Evolutionary conservation across 2,888 invertebrate species (phyloP).

Genomic region (Aphidius colemani): DNA sequence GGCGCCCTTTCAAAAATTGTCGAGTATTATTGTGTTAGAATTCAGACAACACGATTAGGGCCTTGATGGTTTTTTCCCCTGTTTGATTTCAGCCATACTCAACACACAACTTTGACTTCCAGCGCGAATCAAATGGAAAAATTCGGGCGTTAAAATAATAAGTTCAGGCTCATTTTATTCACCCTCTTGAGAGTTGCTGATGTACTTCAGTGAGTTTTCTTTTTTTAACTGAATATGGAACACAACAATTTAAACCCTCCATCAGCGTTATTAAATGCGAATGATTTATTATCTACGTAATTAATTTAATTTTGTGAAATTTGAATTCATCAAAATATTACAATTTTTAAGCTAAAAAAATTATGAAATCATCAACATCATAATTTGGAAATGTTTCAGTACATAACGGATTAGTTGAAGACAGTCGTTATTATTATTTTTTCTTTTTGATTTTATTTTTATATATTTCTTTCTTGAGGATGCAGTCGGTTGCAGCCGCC

Average conservation of each 20-base stretch:
- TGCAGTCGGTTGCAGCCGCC: neutral
- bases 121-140: constrained; percentile 28
- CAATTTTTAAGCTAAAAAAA: no score
- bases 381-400: no score
- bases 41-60: constrained; percentile 30
- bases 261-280: constrained; percentile 22
- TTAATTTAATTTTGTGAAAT: constrained; percentile 1
- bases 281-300: constrained; percentile 23
- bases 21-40: constrained; percentile 26
- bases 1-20: no score
- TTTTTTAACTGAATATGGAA: neutral
- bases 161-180: constrained; percentile 12
- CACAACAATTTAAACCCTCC: neutral
- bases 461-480: neutral
- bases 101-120: constrained; percentile 22
- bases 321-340: neutral
- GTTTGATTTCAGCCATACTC: neutral
- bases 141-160: constrained; percentile 28
- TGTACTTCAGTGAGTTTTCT: no score
- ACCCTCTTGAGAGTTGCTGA: neutral
- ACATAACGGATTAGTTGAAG: no score
- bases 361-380: no score
- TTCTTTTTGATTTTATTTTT: no score
- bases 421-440: no score
- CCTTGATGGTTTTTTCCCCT: neutral